Conservation (phyloP, 2,797 vertebrate species). For the Selene dorsalis region DNA sequence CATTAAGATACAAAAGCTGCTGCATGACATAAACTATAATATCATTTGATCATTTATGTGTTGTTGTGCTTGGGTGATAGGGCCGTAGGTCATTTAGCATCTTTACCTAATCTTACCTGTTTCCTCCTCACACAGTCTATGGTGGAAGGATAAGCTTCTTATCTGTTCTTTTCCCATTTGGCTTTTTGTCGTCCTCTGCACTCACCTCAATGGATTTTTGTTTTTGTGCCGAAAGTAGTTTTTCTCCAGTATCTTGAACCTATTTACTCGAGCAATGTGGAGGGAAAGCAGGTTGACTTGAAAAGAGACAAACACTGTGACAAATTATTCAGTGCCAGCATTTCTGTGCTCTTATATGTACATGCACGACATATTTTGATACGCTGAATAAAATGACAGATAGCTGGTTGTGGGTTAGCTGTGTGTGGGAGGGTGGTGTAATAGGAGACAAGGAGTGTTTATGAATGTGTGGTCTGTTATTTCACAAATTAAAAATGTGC, state of each 20-base stretch:
- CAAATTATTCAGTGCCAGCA: neutral
- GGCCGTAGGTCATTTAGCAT: neutral
- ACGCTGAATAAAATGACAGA: neutral
- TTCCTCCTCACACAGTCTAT: neutral
- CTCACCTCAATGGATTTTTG: neutral
- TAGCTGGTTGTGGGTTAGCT: neutral
- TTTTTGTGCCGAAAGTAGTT: neutral
- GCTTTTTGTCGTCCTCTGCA: neutral
- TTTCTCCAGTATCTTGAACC: neutral
- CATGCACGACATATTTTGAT: neutral
- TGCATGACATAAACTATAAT: too few species aligned
- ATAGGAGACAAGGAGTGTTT: neutral
- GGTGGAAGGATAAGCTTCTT: neutral
- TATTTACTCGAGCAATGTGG: neutral
- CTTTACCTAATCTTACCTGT: neutral
- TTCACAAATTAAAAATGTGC: neutral
- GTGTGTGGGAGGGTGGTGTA: neutral
- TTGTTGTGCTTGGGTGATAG: neutral
- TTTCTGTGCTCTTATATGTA: neutral
- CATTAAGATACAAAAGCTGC: neutral
- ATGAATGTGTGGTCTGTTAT: neutral
- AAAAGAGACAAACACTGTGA: neutral
- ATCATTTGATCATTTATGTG: neutral
- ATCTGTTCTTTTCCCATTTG: neutral
- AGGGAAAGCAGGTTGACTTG: neutral